Percentiles rank a stretch among this genome's conserved stretches.
Evolutionary conservation across 2,113 vertebrate genomes (phyloP).

Genomic region (Syngnathoides biaculeatus): DNA sequence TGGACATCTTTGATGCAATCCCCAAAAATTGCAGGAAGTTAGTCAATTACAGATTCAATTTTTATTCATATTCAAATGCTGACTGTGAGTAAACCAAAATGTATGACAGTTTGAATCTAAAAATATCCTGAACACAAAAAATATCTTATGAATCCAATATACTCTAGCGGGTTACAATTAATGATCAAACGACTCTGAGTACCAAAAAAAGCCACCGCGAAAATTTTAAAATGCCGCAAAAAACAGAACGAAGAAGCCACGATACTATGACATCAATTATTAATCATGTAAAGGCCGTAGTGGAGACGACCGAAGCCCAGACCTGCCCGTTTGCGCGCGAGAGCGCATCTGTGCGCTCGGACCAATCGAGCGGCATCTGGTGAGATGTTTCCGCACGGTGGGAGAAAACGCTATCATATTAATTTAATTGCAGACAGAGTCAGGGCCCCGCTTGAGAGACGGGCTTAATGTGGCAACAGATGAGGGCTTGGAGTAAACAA

Average conservation of each 20-base stretch:
- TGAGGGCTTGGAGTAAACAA: slow-evolving; percentile 60
- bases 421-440: slow-evolving; percentile 59
- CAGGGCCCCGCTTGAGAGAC: slow-evolving; percentile 49
- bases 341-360: slow-evolving; percentile 31
- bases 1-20: background rate
- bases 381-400: slow-evolving; percentile 49
- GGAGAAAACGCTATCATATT: slow-evolving; percentile 63
- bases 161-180: no score
- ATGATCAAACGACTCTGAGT: no score
- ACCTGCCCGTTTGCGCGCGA: background rate
- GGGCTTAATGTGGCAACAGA: slow-evolving; percentile 58
- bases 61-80: no score
- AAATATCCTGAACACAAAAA: no score
- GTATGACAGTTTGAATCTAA: no score
- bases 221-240: background rate
- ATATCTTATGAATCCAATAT: no score
- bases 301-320: slow-evolving; percentile 15
- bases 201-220: background rate
- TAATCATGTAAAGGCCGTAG: background rate
- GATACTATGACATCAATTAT: background rate
- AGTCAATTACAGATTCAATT: background rate
- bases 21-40: background rate
- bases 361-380: slow-evolving; percentile 49
- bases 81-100: no score
- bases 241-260: background rate